Conservation (phyloP, 2,888 invertebrate genomes). For the Panzeria rudis region DNA sequence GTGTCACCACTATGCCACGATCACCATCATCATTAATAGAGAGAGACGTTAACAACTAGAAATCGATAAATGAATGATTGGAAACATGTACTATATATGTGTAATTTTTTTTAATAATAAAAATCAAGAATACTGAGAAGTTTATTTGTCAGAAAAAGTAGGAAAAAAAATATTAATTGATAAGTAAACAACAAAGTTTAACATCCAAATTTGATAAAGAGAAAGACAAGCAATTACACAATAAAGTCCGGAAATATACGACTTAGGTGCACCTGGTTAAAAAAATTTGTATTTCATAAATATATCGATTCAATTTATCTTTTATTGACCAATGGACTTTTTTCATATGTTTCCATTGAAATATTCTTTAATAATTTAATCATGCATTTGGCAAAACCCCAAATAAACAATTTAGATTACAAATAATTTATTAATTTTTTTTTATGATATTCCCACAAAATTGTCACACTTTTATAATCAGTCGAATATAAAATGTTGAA, state of each 20-base stretch:
- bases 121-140: slow-evolving; percentile 26
- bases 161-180: not conserved
- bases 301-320: no score
- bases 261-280: no score
- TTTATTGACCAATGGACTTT: no score
- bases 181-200: slow-evolving; percentile 21
- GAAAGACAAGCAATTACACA: not conserved
- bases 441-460: not conserved
- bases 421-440: slow-evolving; percentile 3
- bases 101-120: slow-evolving; percentile 39
- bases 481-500: slow-evolving; percentile 2
- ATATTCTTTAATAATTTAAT: not conserved
- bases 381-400: not conserved
- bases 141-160: slow-evolving; percentile 7
- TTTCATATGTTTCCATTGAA: not conserved
- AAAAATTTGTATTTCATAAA: no score
- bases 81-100: not conserved
- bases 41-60: not conserved
- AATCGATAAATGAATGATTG: slow-evolving; percentile 26
- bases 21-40: slow-evolving; percentile 9
- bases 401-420: slow-evolving; percentile 21
- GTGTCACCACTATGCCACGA: slow-evolving; percentile 56
- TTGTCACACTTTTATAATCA: slow-evolving; percentile 27
- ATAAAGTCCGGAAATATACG: slow-evolving; percentile 19
- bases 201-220: not conserved